Percentiles rank a stretch among this genome's conserved stretches.
These are phyloP conservation scores for Apostichopus californicus DNA, from an alignment of 35 echinoderm and acorn worm genomes.

Conservation along the genomic window DNA sequence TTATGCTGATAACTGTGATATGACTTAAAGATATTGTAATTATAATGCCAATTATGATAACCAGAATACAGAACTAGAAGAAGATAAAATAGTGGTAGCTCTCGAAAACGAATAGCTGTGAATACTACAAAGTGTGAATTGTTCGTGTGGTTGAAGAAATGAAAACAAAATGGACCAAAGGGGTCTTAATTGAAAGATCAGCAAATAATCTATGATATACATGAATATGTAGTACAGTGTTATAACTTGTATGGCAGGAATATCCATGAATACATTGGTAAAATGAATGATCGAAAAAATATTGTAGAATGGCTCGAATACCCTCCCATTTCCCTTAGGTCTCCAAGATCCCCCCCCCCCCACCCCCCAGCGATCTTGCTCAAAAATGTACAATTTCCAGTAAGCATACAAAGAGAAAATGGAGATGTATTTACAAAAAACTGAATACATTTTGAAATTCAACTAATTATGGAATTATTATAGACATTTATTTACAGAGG, in stretches of 20 bases:
- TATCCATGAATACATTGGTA: neutral
- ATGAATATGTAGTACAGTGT: neutral
- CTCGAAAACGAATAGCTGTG: neutral
- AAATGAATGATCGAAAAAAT: neutral
- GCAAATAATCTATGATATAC: neutral
- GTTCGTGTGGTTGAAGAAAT: constrained; percentile 7
- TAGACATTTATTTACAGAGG: neutral
- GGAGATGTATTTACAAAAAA: constrained; percentile 5
- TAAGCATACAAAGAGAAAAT: neutral
- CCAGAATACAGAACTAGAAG: neutral
- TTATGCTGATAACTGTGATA: too few species aligned
- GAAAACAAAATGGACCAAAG: neutral
- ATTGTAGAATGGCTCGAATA: neutral
- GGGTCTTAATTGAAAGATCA: neutral
- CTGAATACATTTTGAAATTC: constrained; percentile 1
- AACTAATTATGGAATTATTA: neutral
- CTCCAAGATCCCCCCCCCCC: neutral
- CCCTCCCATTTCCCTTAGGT: neutral
- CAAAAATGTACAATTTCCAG: neutral
- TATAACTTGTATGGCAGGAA: neutral
- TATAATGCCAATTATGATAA: neutral
- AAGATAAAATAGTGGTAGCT: neutral
- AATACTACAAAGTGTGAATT: constrained; percentile 9
- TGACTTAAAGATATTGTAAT: neutral
- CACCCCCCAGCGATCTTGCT: neutral